Percentiles rank a stretch among this genome's conserved stretches.
These are phyloP conservation scores for Pelosia muscerda DNA, from an alignment of 2,888 invertebrate species.

Conservation along the genomic window DNA sequence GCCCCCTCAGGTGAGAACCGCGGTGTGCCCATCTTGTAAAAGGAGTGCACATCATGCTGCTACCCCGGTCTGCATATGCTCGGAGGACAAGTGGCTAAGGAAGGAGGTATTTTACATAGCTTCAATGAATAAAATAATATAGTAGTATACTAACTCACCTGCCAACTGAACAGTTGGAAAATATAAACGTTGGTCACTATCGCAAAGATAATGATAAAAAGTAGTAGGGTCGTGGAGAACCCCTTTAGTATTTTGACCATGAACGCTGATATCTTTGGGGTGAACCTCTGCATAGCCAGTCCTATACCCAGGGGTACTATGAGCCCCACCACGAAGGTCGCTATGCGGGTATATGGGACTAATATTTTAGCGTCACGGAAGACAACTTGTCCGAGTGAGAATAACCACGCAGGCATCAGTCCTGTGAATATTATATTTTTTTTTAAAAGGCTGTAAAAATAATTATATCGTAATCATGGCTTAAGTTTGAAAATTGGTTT, in stretches of 20 bases:
- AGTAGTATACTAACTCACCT: slow-evolving; percentile 84
- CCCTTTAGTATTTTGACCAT: slow-evolving; percentile 94
- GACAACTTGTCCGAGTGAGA: slow-evolving; percentile 93
- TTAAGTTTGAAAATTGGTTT: too few relatives aligned
- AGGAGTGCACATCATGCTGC: too few relatives aligned
- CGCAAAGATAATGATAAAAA: slow-evolving; percentile 95
- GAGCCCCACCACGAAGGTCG: slow-evolving; percentile 90
- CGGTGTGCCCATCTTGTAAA: too few relatives aligned
- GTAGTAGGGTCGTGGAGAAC: slow-evolving; percentile 91
- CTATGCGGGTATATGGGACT: slow-evolving; percentile 93
- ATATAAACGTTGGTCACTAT: slow-evolving; percentile 96
- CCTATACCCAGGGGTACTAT: slow-evolving; percentile 90
- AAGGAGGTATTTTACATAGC: too few relatives aligned
- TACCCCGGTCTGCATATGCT: too few relatives aligned
- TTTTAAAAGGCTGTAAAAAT: neutral
- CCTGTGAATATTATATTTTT: slow-evolving; percentile 78
- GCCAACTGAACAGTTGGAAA: slow-evolving; percentile 95
- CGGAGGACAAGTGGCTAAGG: too few relatives aligned
- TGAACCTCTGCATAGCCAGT: slow-evolving; percentile 88
- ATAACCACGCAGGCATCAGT: slow-evolving; percentile 96
- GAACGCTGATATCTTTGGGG: slow-evolving; percentile 89
- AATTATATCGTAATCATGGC: neutral
- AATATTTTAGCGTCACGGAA: slow-evolving; percentile 90
- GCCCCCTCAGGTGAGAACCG: too few relatives aligned
- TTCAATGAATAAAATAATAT: too few relatives aligned